A percentile compares a stretch with the other conserved stretches of the same genome.
Evolutionary conservation across 1,140 invertebrate genomes (phyloP).

Genomic region (Ganaspis sp.): DNA sequence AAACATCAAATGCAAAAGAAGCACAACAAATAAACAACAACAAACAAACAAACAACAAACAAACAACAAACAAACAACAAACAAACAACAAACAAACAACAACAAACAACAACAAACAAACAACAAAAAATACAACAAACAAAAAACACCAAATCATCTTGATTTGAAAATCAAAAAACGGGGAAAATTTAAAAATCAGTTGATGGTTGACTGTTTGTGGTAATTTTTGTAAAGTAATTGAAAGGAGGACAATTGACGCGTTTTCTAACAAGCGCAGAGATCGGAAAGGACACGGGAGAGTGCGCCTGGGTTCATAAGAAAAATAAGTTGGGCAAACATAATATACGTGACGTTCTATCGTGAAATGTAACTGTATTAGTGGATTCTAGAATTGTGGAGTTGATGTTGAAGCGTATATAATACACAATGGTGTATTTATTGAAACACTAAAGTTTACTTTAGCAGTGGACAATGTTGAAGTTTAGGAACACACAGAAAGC

Average conservation of each 20-base stretch:
- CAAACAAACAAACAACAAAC: no score
- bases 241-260: conserved; percentile 49
- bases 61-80: no score
- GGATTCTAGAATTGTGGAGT: not conserved
- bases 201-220: no score
- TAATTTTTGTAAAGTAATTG: conserved; percentile 58
- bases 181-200: no score
- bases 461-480: not conserved
- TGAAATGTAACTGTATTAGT: not conserved
- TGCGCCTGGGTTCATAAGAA: conserved; percentile 42
- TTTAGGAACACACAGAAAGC: conserved; percentile 13
- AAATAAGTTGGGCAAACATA: conserved; percentile 37
- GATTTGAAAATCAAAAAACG: no score
- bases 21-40: no score
- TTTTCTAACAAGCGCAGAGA: conserved; percentile 50
- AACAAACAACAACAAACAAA: no score
- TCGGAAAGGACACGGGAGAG: conserved; percentile 50
- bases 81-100: no score
- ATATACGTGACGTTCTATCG: not conserved
- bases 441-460: not conserved
- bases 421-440: not conserved
- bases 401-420: not conserved
- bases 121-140: no score
- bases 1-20: no score
- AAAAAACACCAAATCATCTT: no score